These are phyloP conservation scores for Alloplasta piceator DNA, from an alignment of 2,888 invertebrate genomes.

Conservation along the genomic window DNA sequence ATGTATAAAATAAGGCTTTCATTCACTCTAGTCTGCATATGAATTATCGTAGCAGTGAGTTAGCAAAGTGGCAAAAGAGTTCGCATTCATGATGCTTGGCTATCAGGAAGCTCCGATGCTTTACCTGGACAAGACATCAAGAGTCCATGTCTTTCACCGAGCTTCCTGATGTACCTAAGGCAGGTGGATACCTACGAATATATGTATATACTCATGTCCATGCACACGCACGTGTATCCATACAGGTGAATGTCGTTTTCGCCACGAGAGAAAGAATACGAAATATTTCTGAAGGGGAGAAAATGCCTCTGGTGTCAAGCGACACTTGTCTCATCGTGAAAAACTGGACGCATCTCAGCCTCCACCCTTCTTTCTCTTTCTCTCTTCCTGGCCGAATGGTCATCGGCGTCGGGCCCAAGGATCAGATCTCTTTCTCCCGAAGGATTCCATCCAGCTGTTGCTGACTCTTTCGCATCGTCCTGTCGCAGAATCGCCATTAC, in stretches of 20 bases:
- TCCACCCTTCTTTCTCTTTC: constrained; percentile 66
- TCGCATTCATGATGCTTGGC: constrained; percentile 24
- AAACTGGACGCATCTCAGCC: constrained; percentile 76
- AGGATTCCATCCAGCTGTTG: constrained; percentile 59
- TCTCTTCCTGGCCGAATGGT: constrained; percentile 40
- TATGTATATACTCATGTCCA: constrained; percentile 1
- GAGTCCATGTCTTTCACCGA: background rate
- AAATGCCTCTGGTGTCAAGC: constrained; percentile 76
- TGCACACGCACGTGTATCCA: background rate
- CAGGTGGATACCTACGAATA: constrained; percentile 3
- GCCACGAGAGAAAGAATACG: constrained; percentile 63
- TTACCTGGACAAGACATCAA: constrained; percentile 22
- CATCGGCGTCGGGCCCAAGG: constrained; percentile 46
- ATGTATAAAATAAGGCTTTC: too few species aligned
- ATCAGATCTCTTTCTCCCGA: constrained; percentile 17
- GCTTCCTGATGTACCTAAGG: constrained; percentile 35
- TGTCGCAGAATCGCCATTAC: constrained; percentile 32
- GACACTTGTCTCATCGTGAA: constrained; percentile 81
- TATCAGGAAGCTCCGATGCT: constrained; percentile 8
- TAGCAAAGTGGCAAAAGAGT: background rate
- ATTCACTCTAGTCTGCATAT: too few species aligned
- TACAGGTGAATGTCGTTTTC: constrained; percentile 73
- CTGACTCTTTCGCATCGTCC: constrained; percentile 27
- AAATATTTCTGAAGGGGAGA: constrained; percentile 18
- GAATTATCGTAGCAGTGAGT: background rate